Base-by-base conservation (phyloP, 1,140 invertebrate species). In the Bombus consobrinus region DNA sequence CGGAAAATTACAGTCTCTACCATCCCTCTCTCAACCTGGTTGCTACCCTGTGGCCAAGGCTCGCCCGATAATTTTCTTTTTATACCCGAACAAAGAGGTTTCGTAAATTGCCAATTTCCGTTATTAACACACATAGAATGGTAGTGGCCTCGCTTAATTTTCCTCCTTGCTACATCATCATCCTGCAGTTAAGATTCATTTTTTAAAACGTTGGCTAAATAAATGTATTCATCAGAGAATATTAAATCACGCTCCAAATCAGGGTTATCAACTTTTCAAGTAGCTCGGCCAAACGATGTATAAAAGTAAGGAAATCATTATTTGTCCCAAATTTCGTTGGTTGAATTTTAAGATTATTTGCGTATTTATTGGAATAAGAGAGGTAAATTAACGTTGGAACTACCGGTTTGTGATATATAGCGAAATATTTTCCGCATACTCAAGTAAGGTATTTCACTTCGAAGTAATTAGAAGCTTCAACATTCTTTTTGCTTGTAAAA, bases 71-170 rank as follows among this genome's bases (percentile, higher is more conserved):
- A 82, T 82, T 82, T 82, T 75, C 62, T 62, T 64, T 75, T 75
- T 66, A 37, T 82, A 82, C 41, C 22, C 9, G 25, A 13, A 37
- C 32, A 75, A 82, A 75, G 32, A 59, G 57, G 66, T 82, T 82
- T 47, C 71, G 71, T 47, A 75, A 39, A 82, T 82, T 82, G 72
- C 71, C 81, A 82, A 82, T 75, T 66, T 75, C 34, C 53, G 41
- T 82, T 75, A 74, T 75, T 75, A 47, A 74, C 59, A 34, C 57
- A 13, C 53, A 34, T 9, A 4, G 22, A 82, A 74, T 34, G 18
- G 5, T 43, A 32, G 43, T 43, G 25, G 25, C 3, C n/a, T 25
- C 9, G 53, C 13, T 28, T 18, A 15, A 43, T 15, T 64, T 43
- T 73, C 8, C 53, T 22, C 4, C 13, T 34, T 6, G 57, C 39